Conservation (phyloP, 2,888 invertebrate species). For the Pogonocherus hispidulus region DNA sequence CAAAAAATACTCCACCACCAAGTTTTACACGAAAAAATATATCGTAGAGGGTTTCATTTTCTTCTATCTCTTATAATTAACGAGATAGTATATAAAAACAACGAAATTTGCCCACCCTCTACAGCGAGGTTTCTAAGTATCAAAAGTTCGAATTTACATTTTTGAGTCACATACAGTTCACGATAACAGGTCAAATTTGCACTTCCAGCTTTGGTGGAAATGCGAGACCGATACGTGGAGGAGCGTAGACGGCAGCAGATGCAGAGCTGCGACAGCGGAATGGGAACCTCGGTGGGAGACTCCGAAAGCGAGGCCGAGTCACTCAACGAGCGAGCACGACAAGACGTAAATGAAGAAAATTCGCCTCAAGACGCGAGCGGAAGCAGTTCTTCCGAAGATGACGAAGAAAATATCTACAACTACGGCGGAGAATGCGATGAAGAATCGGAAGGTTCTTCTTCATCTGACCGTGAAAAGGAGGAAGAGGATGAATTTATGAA, state of each 20-base stretch:
- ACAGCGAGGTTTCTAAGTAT: too few relatives aligned
- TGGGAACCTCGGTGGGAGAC: conserved; percentile 63
- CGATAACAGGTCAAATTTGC: neutral
- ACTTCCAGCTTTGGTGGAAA: conserved; percentile 59
- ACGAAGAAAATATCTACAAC: conserved; percentile 39
- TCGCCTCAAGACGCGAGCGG: conserved; percentile 32
- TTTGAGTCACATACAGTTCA: too few relatives aligned
- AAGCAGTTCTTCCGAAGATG: conserved; percentile 31
- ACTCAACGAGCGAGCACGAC: conserved; percentile 31
- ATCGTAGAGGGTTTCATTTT: too few relatives aligned
- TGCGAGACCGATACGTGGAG: conserved; percentile 59
- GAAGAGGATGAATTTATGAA: conserved; percentile 60
- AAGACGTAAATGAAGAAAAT: conserved; percentile 30
- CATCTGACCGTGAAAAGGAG: conserved; percentile 15
- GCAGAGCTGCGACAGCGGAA: conserved; percentile 60
- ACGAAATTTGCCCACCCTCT: too few relatives aligned
- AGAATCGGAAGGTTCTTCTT: conserved; percentile 36
- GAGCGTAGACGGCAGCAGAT: conserved; percentile 41
- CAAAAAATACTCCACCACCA: too few relatives aligned
- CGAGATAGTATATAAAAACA: too few relatives aligned
- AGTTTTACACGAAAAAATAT: too few relatives aligned
- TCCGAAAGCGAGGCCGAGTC: conserved; percentile 62
- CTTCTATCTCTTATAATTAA: too few relatives aligned
- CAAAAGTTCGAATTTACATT: too few relatives aligned
- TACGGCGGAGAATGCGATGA: conserved; percentile 44